Base-by-base conservation (phyloP, 2,888 invertebrate species). In the Lasioglossum villosulum region DNA sequence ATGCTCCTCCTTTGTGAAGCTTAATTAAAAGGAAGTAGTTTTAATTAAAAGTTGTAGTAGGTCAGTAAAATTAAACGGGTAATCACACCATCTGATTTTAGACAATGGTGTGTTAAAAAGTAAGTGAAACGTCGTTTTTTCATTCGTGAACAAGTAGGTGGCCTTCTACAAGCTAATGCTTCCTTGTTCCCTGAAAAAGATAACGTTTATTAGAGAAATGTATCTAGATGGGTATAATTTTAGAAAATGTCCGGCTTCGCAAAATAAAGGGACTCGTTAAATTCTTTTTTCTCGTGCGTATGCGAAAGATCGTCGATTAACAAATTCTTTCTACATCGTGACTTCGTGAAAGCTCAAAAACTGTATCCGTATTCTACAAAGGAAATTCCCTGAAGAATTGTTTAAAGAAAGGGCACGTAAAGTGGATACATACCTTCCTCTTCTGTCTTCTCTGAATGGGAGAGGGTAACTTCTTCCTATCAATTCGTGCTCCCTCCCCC, bases 41-140 rank as follows among this genome's bases (percentile, higher is more conserved):
- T 63, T 63, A 30, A 63, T 63, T 63, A 63, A 63, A 63, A 63
- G 63, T 63, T 63, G 30, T 63, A 63, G 63, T 30, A 30, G 16
- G 30, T 63, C 16, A 63, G 63, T 63, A 63, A 63, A 63, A 63
- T 63, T 63, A 63, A 63, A 63, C 30, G 63, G 16, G 63, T 5
- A 30, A 14, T 16, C 14, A 30, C 16, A 30, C 6, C 14, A 63
- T 63, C 63, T 6, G 27, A 27, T 63, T 63, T 30, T 63, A 63
- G 27, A 63, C 16, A 10, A 63, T 14, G 30, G 63, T 16, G 30
- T 63, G 27, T 63, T 16, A 16, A 63, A 63, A 16, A 63, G 63
- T 63, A 63, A 63, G 5, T 63, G 63, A 30, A 63, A 16, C 27
- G 27, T 27, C 27, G 59, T 59, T 27, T 59, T 27, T 59, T 27